Percentiles rank a stretch among this genome's conserved stretches.
Conservation (phyloP, 2,113 vertebrate species). For the Rissa tridactyla region DNA sequence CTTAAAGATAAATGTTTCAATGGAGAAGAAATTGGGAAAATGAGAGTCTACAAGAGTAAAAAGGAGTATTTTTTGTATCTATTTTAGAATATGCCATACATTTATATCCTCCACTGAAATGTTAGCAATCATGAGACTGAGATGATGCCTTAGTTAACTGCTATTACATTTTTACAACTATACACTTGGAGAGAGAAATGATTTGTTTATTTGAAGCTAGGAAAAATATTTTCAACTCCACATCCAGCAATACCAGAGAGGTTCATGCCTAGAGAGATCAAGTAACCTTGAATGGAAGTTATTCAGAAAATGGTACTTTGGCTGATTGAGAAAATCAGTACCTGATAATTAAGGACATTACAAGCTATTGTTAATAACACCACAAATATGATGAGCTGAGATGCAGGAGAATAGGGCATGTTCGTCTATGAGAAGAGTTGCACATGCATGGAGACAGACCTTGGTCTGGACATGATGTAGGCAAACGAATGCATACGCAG, state of each 20-base stretch:
- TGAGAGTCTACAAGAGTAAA: background rate
- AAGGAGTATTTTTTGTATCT: background rate
- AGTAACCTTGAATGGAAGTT: background rate
- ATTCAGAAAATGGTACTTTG: background rate
- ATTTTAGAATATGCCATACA: background rate
- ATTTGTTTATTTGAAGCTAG: background rate
- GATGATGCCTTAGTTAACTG: background rate
- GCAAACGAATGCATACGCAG: background rate
- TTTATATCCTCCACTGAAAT: background rate
- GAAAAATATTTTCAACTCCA: background rate
- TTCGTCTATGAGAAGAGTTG: accelerated
- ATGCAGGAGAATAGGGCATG: background rate
- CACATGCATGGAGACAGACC: background rate
- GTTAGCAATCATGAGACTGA: background rate
- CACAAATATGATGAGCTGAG: background rate
- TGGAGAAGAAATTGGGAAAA: background rate
- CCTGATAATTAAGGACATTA: background rate
- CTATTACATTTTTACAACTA: background rate
- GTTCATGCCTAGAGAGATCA: background rate
- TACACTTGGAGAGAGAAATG: background rate
- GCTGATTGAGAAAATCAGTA: background rate
- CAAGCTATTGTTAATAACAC: background rate
- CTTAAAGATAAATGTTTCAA: background rate
- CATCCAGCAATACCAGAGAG: background rate
- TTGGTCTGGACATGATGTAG: background rate